Base-by-base conservation (phyloP, 2,888 invertebrate species). In the Orthosia cruda region DNA sequence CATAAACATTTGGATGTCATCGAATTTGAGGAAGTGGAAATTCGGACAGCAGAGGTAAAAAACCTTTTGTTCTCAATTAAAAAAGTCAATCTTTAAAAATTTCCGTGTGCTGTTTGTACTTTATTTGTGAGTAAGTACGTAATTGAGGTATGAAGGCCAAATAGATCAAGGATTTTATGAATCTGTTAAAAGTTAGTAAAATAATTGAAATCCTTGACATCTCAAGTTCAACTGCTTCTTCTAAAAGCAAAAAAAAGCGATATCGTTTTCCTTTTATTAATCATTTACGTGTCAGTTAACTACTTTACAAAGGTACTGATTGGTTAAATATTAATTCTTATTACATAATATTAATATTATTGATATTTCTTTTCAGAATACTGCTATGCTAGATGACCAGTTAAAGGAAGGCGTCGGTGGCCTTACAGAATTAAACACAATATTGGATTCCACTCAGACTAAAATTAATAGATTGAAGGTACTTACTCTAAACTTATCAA, bases 381-480 rank as follows among this genome's bases (percentile, higher is more conserved):
- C 95, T 45, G 96, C 96, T 45, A 96, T 97, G 93, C 86, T 97
- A 47, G 93, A 93, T 66, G 94, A 98, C 97, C 97, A 98, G 85
- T 90, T 98, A 45, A 97, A 97, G 69, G 97, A 97, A 77, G 97
- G 98, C 0, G 97, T 97, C 61, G 98, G 98, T 65, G 98, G 98
- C 76, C 95, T 99, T 49, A 98, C 98, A 71, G 98, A 98, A 91
- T 97, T 99, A 57, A 98, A 98, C 90, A 97, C 97, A 58, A 98
- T 98, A 85, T 95, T 99, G 67, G 97, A 97, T 85, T 97, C 97
- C 18, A 99, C 99, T 4, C 99, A 99, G 92, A 98, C 98, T 80
- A 99, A 99, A 95, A 97, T 99, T 77, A 98, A 98, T 95, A 98
- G 98, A 89, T 97, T 99, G 84, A 98, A 98, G 97, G 98, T 98